phyloP scores from a whole-genome alignment of 1,140 invertebrate species.

The Zaprionus kolodkinae region DNA sequence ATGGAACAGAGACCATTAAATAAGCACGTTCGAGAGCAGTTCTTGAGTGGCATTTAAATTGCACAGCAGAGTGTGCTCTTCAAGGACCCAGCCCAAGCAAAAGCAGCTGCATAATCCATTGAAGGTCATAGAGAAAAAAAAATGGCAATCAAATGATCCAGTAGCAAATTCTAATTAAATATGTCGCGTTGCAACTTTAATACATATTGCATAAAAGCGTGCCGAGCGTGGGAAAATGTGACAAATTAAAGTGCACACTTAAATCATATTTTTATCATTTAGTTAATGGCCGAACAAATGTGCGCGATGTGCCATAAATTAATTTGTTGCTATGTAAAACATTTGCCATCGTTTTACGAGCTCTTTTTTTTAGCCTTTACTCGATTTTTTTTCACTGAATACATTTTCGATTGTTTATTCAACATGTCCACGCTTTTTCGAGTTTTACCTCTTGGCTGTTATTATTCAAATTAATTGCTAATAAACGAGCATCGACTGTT shows the following conservation, averaged over 20 bases:
- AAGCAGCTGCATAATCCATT: conserved; percentile 1
- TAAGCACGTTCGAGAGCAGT: conserved; percentile 42
- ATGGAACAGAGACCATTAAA: conserved; percentile 44
- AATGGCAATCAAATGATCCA: neutral
- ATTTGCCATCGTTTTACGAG: conserved; percentile 13
- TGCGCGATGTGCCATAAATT: conserved; percentile 12
- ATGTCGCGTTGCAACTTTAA: neutral
- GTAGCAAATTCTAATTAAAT: conserved; percentile 14
- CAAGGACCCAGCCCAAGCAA: conserved; percentile 12
- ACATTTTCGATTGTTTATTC: conserved; percentile 53
- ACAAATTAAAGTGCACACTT: conserved; percentile 2
- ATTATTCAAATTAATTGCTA: conserved; percentile 78
- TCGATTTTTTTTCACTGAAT: conserved; percentile 4
- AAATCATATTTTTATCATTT: conserved; percentile 10
- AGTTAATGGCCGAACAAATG: conserved; percentile 7
- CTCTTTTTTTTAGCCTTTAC: conserved; percentile 20
- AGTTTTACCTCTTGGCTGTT: conserved; percentile 54
- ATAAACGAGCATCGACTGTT: conserved; percentile 69
- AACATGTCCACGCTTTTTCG: conserved; percentile 57
- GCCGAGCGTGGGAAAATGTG: neutral
- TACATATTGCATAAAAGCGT: neutral
- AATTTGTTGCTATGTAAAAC: conserved; percentile 10
- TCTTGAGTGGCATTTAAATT: conserved; percentile 29
- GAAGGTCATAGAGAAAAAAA: conserved; percentile 13
- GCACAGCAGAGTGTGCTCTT: conserved; percentile 22